Conservation (phyloP, 2,888 invertebrate species). For the Cyclophora punctaria region DNA sequence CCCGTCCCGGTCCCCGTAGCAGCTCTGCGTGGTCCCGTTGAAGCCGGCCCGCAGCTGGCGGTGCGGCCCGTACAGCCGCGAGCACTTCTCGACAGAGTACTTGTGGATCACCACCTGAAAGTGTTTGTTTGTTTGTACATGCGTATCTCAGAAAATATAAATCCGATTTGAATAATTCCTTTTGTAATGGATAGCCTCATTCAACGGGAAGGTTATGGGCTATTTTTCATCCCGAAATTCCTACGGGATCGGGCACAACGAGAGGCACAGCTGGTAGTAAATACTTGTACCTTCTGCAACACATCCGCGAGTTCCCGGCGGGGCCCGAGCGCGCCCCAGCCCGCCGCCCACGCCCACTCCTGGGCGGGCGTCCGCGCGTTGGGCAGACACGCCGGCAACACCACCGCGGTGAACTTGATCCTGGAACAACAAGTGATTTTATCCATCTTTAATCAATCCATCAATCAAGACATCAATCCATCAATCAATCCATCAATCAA, state of each 20-base stretch:
- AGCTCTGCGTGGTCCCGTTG: conserved; percentile 11
- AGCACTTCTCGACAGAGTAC: conserved; percentile 8
- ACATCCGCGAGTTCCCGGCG: conserved; percentile 3
- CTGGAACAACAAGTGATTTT: conserved; percentile 1
- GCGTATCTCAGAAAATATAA: too few relatives aligned
- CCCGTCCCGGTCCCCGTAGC: conserved; percentile 11
- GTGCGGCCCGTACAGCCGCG: conserved; percentile 2
- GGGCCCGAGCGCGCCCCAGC: conserved; percentile 7
- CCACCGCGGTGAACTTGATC: conserved; percentile 7
- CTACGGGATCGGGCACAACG: too few relatives aligned
- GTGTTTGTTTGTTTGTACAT: background rate
- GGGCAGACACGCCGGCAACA: conserved; percentile 11
- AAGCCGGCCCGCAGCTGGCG: conserved; percentile 9
- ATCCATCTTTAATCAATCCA: too few relatives aligned
- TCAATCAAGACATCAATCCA: too few relatives aligned
- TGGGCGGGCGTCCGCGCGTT: background rate
- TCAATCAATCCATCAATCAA: too few relatives aligned
- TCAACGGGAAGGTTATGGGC: too few relatives aligned
- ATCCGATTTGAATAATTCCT: too few relatives aligned
- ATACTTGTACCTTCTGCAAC: conserved; percentile 4
- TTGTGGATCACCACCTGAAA: conserved; percentile 9
- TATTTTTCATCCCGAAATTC: too few relatives aligned
- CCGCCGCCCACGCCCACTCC: background rate
- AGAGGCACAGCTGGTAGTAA: too few relatives aligned
- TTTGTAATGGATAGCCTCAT: too few relatives aligned